These are phyloP conservation scores for Cataglyphis cursor DNA, from an alignment of 2,888 invertebrate species.

Conservation along the genomic window DNA sequence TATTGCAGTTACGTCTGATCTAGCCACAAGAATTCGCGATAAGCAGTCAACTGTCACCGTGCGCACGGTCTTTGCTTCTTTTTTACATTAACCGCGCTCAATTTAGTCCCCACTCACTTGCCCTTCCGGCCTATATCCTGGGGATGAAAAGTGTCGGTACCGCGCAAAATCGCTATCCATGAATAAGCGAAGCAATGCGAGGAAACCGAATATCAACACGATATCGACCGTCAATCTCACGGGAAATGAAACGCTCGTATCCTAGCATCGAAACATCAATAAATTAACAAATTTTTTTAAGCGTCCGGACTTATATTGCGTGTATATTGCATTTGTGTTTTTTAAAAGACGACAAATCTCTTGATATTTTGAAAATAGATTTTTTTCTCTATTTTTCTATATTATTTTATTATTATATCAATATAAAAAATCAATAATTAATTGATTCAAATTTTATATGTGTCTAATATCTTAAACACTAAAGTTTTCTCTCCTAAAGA, in stretches of 20 bases:
- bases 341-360: neutral
- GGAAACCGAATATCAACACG: conserved; percentile 11
- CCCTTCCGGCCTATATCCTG: conserved; percentile 8
- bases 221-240: conserved; percentile 28
- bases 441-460: no score
- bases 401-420: no score
- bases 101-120: conserved; percentile 67
- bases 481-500: no score
- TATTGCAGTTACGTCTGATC: conserved; percentile 80
- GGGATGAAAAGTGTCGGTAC: conserved; percentile 32
- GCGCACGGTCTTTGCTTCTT: conserved; percentile 69
- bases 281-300: conserved; percentile 6
- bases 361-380: no score
- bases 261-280: neutral
- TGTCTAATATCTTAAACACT: no score
- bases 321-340: neutral
- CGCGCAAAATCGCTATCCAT: no score
- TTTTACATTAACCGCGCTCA: conserved; percentile 77
- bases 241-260: neutral
- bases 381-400: no score
- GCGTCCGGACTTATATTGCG: neutral
- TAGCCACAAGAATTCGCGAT: conserved; percentile 67
- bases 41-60: conserved; percentile 66
- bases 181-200: conserved; percentile 16
- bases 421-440: no score